phyloP scores from a whole-genome alignment of 2,113 vertebrate species.

The Ptilorrhoa leucosticta region DNA sequence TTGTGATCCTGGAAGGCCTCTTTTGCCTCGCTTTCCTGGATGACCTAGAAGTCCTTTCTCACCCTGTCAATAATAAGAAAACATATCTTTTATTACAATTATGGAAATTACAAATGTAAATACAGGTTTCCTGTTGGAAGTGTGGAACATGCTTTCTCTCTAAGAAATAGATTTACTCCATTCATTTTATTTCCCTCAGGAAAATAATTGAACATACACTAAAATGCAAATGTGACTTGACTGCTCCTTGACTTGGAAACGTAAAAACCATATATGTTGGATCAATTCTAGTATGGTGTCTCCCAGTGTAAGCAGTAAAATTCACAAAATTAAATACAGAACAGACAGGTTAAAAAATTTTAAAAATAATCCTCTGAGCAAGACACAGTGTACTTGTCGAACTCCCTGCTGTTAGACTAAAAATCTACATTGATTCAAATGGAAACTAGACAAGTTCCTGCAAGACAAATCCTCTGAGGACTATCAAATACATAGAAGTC shows the following conservation, averaged over 20 bases:
- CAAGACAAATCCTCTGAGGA: background rate
- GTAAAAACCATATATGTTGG: background rate
- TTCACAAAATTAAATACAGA: background rate
- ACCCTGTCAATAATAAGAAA: constrained; percentile 73
- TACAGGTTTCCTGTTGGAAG: background rate
- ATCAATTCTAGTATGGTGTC: background rate
- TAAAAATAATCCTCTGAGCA: background rate
- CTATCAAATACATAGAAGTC: background rate
- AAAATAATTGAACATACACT: background rate
- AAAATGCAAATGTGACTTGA: background rate
- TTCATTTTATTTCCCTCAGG: background rate
- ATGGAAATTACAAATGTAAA: background rate
- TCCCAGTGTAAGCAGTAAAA: background rate
- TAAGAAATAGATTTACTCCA: background rate
- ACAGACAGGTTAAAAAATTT: background rate
- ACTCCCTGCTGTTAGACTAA: background rate
- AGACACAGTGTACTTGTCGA: background rate
- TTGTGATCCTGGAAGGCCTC: constrained; percentile 78
- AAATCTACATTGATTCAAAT: background rate
- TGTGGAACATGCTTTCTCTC: background rate
- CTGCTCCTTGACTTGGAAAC: background rate
- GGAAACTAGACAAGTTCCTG: background rate
- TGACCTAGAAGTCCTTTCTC: constrained; percentile 85
- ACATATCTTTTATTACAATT: background rate
- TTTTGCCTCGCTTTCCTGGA: constrained; percentile 79